phyloP scores from a whole-genome alignment of 2,888 invertebrate genomes.

The Sinodicranocentrus sp. region DNA sequence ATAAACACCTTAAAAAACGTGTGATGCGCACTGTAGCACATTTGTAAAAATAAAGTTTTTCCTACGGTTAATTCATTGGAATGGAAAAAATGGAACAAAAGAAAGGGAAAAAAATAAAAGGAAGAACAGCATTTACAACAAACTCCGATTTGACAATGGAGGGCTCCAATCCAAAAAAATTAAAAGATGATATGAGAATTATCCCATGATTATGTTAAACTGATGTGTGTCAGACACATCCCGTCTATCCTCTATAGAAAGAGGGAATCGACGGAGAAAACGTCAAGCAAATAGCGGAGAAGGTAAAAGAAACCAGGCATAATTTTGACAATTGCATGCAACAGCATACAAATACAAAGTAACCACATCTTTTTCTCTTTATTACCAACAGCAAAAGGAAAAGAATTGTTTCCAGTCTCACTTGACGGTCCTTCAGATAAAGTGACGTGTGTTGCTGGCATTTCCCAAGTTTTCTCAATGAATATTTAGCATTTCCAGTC shows the following conservation, averaged over 20 bases:
- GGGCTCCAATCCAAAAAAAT: conserved; percentile 44
- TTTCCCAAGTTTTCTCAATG: conserved; percentile 40
- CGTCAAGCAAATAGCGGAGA: background rate
- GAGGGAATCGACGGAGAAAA: background rate
- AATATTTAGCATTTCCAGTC: conserved; percentile 37
- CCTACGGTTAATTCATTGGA: conserved; percentile 48
- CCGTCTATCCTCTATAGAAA: conserved; percentile 55
- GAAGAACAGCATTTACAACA: conserved; percentile 48
- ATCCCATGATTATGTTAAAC: conserved; percentile 65
- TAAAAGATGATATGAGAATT: conserved; percentile 59
- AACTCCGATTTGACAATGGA: conserved; percentile 55
- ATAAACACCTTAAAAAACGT: conserved; percentile 18
- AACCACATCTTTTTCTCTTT: too few relatives aligned
- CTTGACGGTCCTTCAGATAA: conserved; percentile 30
- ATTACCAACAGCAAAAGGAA: background rate
- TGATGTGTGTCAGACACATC: conserved; percentile 62
- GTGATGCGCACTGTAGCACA: conserved; percentile 16
- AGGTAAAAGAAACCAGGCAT: background rate
- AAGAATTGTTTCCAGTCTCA: conserved; percentile 5
- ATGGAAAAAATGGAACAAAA: conserved; percentile 63
- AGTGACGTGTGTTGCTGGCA: conserved; percentile 30
- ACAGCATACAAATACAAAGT: background rate
- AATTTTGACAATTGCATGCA: background rate
- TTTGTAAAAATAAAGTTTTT: conserved; percentile 17
- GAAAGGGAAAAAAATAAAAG: conserved; percentile 40